A percentile compares a stretch with the other conserved stretches of the same genome.
phyloP scores from a whole-genome alignment of 2,888 invertebrate genomes.

The Linhomoeus sp. region DNA sequence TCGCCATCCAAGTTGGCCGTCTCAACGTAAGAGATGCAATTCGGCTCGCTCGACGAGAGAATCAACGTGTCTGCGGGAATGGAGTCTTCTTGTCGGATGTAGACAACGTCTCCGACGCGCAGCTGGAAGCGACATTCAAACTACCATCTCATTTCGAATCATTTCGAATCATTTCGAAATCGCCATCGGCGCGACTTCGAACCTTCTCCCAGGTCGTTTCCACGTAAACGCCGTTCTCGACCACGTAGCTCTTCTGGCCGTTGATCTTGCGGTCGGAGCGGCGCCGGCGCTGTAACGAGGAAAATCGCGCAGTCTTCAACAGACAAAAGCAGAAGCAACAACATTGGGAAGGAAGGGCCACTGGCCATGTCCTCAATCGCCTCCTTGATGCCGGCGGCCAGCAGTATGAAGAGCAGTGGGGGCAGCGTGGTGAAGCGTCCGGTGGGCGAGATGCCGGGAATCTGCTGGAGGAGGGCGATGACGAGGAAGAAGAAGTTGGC shows the following conservation, averaged over 20 bases:
- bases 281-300: no score
- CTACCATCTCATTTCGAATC: no score
- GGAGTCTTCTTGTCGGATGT: slow-evolving; percentile 67
- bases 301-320: no score
- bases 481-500: slow-evolving; percentile 97
- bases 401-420: slow-evolving; percentile 83
- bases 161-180: no score
- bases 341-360: no score
- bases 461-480: slow-evolving; percentile 93
- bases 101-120: slow-evolving; percentile 72
- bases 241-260: no score
- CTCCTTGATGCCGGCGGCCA: slow-evolving; percentile 92
- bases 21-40: slow-evolving; percentile 91
- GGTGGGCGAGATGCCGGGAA: slow-evolving; percentile 96
- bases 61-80: slow-evolving; percentile 85
- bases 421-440: slow-evolving; percentile 94
- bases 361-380: slow-evolving; percentile 89
- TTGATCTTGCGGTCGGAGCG: slow-evolving; percentile 46
- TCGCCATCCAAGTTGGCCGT: slow-evolving; percentile 95
- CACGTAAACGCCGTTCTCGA: no score
- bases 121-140: slow-evolving; percentile 1
- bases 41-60: slow-evolving; percentile 59
- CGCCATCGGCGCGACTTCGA: not conserved
- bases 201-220: no score
- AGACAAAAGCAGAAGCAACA: no score